Evolutionary conservation across 2,113 vertebrate species (phyloP), one percentile per base, ranked within the genome.

Genomic region (Pipra filicauda): DNA sequence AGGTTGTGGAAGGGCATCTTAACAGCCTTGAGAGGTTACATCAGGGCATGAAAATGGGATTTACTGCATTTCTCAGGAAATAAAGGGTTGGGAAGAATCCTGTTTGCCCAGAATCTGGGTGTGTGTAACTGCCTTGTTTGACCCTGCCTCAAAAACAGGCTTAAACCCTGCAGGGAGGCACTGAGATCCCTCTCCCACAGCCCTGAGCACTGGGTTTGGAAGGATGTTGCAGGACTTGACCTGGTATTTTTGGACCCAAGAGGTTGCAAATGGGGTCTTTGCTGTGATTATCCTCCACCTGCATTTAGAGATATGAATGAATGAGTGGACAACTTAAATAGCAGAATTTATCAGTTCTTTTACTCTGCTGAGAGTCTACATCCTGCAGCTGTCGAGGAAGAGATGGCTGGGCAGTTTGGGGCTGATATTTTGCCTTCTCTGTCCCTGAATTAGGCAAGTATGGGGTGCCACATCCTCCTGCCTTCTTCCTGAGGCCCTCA

Each of bases 401-500:
- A 8, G 0, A 2, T 2, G 12, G 12, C n/a, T 12, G 46, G 54
- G 27, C 5, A 26, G 6, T 0, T 64, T 55, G 16, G 5, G 15
- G 31, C 20, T n/a, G 67, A 16, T 27, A 15, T 62, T 74, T 87
- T 44, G 6, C 58, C 33, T 52, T 24, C 41, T 39, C 39, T 78
- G 6, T 66, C 46, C 74, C 59, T 51, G 46, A 14, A 35, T 18
- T 82, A 99, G 99, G 99, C 62, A 98, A 99, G 81, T 98, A 98
- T 11, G 98, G 99, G 39, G 96, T 95, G 39, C 96, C 92, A 24
- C 93, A 98, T 8, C 98, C 98, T 8, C 77, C 98, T 55, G 13
- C 96, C 2, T 99, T 99, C 97, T 99, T 99, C 95, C 96, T 99
- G 94, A 98, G 98, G 85, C 98, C 98, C 0, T 98, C 97, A 0